Percentiles rank a stretch among this genome's conserved stretches.
Conservation (phyloP, 2,113 vertebrate genomes). For the Lepus timidus region DNA sequence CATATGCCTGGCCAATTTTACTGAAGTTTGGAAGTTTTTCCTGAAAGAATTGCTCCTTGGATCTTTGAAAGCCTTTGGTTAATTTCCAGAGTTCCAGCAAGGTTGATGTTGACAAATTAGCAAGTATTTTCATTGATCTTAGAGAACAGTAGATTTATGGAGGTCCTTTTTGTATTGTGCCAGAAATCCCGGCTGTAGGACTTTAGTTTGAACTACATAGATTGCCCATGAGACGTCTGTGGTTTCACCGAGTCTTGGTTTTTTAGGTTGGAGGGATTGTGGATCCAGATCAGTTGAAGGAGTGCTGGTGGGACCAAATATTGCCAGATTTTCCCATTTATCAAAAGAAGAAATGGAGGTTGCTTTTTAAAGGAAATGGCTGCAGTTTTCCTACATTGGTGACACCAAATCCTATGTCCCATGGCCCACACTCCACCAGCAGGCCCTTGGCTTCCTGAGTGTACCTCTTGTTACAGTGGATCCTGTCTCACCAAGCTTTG, state of each 20-base stretch:
- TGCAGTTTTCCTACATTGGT: neutral
- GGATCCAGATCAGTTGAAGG: neutral
- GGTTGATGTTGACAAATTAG: neutral
- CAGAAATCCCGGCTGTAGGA: neutral
- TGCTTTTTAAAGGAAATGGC: neutral
- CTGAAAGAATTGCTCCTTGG: neutral
- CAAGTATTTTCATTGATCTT: conserved; percentile 3
- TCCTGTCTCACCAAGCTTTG: neutral
- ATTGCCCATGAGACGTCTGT: neutral
- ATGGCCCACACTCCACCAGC: neutral
- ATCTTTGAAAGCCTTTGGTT: neutral
- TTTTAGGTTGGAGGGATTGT: neutral
- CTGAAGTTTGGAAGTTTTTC: neutral
- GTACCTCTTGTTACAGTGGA: neutral
- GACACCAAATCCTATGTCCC: neutral
- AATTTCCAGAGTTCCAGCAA: neutral
- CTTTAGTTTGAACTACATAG: neutral
- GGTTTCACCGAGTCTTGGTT: neutral
- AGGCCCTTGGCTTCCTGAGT: neutral
- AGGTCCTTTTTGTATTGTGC: neutral
- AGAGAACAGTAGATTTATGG: neutral
- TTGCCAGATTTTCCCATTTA: neutral
- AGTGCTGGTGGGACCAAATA: neutral
- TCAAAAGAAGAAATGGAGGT: neutral
- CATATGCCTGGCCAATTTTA: neutral